Evolutionary conservation across 92 coral and sea anemone genomes (phyloP).

Genomic region (Porites cylindrica): DNA sequence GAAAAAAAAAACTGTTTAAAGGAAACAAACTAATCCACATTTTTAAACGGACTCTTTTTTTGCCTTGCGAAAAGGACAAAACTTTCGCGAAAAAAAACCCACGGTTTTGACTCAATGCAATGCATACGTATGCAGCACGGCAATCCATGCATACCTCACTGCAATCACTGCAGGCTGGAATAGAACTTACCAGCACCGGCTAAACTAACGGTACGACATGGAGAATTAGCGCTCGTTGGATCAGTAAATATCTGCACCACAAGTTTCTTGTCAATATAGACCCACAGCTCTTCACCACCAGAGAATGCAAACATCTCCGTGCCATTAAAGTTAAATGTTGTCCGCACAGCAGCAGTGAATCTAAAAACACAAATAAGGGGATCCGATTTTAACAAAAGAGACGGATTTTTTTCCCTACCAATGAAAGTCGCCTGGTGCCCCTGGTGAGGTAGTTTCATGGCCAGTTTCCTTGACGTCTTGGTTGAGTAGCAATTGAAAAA

Average conservation of each 20-base stretch:
- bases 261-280: constrained; percentile 81
- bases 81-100: not conserved
- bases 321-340: constrained; percentile 90
- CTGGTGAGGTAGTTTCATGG: no score
- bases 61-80: not conserved
- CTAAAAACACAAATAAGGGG: constrained; percentile 30
- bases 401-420: no score
- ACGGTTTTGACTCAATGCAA: not conserved
- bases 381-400: not conserved
- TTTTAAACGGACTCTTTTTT: no score
- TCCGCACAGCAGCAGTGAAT: constrained; percentile 86
- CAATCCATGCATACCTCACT: not conserved
- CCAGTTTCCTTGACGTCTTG: no score
- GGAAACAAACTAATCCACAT: no score
- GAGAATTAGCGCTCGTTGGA: constrained; percentile 70
- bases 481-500: no score
- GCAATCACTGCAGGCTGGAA: not conserved
- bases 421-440: no score
- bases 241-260: constrained; percentile 84
- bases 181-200: constrained; percentile 23
- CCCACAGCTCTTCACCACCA: constrained; percentile 98
- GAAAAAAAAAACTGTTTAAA: no score
- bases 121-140: not conserved
- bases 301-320: constrained; percentile 87
- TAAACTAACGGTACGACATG: constrained; percentile 80